These are phyloP conservation scores for Pollenia angustigena DNA, from an alignment of 2,888 invertebrate species.

Conservation along the genomic window DNA sequence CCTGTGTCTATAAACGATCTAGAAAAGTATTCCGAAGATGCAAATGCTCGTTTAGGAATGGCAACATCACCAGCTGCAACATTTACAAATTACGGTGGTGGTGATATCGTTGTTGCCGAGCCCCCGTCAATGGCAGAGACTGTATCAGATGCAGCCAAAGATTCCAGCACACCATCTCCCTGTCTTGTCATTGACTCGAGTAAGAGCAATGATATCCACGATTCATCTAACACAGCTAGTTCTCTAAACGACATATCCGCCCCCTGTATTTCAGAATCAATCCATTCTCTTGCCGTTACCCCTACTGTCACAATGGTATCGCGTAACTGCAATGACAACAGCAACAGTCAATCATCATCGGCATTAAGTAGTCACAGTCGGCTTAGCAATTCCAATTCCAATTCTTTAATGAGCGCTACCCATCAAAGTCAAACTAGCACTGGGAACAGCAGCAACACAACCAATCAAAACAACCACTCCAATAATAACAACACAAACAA, in stretches of 20 bases:
- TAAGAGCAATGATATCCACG: constrained; percentile 79
- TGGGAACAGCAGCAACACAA: constrained; percentile 68
- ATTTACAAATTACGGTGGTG: constrained; percentile 50
- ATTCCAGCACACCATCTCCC: constrained; percentile 80
- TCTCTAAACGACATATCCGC: constrained; percentile 77
- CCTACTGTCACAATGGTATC: constrained; percentile 45
- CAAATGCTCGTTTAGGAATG: constrained; percentile 57
- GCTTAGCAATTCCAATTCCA: constrained; percentile 76
- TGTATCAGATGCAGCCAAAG: constrained; percentile 76
- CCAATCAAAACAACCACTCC: constrained; percentile 63
- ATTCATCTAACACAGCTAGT: constrained; percentile 77
- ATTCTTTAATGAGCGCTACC: constrained; percentile 62
- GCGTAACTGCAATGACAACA: constrained; percentile 72
- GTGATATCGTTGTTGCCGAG: constrained; percentile 37
- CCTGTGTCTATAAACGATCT: constrained; percentile 22
- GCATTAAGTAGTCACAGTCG: constrained; percentile 76
- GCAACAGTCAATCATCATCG: constrained; percentile 78
- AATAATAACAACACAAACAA: constrained; percentile 68
- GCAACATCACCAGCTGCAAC: constrained; percentile 51
- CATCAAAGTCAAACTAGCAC: constrained; percentile 75
- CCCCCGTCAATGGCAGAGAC: constrained; percentile 45
- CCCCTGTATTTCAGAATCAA: constrained; percentile 58
- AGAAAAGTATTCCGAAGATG: constrained; percentile 63
- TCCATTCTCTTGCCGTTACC: constrained; percentile 52
- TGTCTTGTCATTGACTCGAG: constrained; percentile 80